These are phyloP conservation scores for Leucophenga varia DNA, from an alignment of 1,140 invertebrate species.

Conservation along the genomic window DNA sequence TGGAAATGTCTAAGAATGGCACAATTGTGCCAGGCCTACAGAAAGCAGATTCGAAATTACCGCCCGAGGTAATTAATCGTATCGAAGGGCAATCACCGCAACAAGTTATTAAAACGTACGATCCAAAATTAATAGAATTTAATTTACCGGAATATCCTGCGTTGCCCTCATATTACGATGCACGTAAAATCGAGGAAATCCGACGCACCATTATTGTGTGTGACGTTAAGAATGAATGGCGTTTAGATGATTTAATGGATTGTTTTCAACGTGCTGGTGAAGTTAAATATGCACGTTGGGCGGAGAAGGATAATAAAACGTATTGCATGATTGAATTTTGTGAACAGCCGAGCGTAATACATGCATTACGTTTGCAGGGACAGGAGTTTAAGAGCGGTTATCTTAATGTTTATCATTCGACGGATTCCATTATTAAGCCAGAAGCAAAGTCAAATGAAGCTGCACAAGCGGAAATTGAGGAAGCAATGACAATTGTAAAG, in stretches of 20 bases:
- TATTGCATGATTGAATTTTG: constrained; percentile 93
- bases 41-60: constrained; percentile 80
- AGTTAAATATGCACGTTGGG: constrained; percentile 94
- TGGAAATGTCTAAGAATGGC: constrained; percentile 87
- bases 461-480: constrained; percentile 92
- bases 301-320: constrained; percentile 74
- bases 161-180: constrained; percentile 86
- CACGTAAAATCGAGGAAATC: constrained; percentile 93
- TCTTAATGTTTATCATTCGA: constrained; percentile 82
- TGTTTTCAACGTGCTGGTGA: constrained; percentile 86
- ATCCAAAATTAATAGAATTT: constrained; percentile 82
- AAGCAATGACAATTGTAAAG: constrained; percentile 94
- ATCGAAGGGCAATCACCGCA: constrained; percentile 82
- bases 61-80: constrained; percentile 85
- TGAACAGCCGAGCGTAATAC: constrained; percentile 84
- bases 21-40: constrained; percentile 79
- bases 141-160: constrained; percentile 90
- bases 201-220: constrained; percentile 82
- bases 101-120: constrained; percentile 85
- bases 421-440: constrained; percentile 87
- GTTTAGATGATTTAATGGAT: constrained; percentile 77
- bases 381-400: constrained; percentile 66
- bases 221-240: constrained; percentile 71
- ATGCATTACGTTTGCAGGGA: constrained; percentile 87
- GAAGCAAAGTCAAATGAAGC: constrained; percentile 93